A percentile compares a stretch with the other conserved stretches of the same genome.
Conservation (phyloP, 2,888 invertebrate species). For the Bedellia somnulentella region DNA sequence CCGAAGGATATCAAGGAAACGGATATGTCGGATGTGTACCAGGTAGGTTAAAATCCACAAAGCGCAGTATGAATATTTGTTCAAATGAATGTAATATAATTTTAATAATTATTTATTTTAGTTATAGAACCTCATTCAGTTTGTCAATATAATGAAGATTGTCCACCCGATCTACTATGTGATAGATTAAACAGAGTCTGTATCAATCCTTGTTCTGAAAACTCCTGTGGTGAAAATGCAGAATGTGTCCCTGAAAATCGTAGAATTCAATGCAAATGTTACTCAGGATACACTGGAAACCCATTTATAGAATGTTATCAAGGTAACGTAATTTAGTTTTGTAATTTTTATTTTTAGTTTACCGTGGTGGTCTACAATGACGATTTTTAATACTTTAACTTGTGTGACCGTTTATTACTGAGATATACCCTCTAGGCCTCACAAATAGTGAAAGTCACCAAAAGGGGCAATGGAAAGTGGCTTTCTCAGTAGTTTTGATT, state of each 20-base stretch:
- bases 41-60: constrained; percentile 52
- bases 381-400: constrained; percentile 5
- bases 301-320: constrained; percentile 72
- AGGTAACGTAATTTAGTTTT: constrained; percentile 32
- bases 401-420: too few species aligned
- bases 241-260: constrained; percentile 77
- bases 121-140: constrained; percentile 45
- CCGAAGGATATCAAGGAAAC: constrained; percentile 85
- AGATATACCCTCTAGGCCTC: too few species aligned
- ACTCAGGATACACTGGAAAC: constrained; percentile 74
- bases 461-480: too few species aligned
- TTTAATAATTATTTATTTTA: constrained; percentile 19
- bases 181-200: constrained; percentile 83
- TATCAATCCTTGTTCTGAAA: constrained; percentile 77
- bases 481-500: too few species aligned
- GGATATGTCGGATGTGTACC: constrained; percentile 79
- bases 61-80: not conserved
- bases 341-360: constrained; percentile 63
- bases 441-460: too few species aligned
- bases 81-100: not conserved
- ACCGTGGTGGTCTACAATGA: constrained; percentile 28
- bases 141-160: constrained; percentile 90
- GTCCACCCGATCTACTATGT: constrained; percentile 82
- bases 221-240: constrained; percentile 81
- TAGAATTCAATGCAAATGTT: constrained; percentile 75